These are phyloP conservation scores for Dolichotis patagonum DNA, from an alignment of 2,113 vertebrate species.

Conservation along the genomic window DNA sequence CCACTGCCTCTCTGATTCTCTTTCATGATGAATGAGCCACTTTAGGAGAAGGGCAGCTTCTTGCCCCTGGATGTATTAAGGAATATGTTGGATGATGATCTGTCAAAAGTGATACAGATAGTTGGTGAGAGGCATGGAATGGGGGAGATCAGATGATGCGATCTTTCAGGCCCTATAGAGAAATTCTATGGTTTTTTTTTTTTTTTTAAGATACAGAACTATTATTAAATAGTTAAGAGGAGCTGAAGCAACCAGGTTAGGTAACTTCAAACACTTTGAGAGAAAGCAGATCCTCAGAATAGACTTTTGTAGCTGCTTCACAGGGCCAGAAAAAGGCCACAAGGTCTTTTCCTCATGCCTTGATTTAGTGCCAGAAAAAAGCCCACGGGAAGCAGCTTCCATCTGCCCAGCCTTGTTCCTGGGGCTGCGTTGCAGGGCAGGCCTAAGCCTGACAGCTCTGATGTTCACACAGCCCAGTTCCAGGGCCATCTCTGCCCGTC, in stretches of 20 bases:
- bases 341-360: constrained; percentile 60
- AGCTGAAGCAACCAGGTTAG: constrained; percentile 32
- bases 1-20: background rate
- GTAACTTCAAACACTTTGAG: constrained; percentile 73
- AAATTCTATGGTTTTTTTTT: constrained; percentile 40
- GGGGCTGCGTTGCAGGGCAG: constrained; percentile 49
- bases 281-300: constrained; percentile 73
- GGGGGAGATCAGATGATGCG: background rate
- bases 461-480: background rate
- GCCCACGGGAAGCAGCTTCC: constrained; percentile 37
- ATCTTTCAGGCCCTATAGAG: background rate
- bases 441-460: constrained; percentile 3
- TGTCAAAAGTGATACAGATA: background rate
- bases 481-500: constrained; percentile 1
- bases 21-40: background rate
- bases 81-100: background rate
- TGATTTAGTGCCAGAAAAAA: constrained; percentile 67
- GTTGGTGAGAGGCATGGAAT: background rate
- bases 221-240: constrained; percentile 70
- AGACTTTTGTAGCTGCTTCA: constrained; percentile 69
- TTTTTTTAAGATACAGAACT: constrained; percentile 59
- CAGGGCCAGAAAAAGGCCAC: constrained; percentile 48
- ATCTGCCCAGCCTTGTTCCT: constrained; percentile 19
- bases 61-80: background rate
- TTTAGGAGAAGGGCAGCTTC: background rate